phyloP scores from a whole-genome alignment of 1,140 invertebrate species.

The Sarcophaga bullata region DNA sequence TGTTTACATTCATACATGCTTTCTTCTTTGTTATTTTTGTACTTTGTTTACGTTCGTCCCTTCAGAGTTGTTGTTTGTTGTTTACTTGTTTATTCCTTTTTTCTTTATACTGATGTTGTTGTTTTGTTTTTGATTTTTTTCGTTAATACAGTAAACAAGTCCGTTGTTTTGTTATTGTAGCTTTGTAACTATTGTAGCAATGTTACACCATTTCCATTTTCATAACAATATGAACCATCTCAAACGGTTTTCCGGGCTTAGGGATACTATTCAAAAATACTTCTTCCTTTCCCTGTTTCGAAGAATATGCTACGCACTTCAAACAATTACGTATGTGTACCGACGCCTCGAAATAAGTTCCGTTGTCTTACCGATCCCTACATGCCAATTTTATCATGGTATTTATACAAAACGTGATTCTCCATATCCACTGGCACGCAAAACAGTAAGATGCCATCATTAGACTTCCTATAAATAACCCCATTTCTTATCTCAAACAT shows the following conservation, averaged over 20 bases:
- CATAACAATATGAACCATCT: constrained; percentile 52
- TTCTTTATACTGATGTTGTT: too few relatives aligned
- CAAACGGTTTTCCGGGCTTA: constrained; percentile 51
- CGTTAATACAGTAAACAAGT: too few relatives aligned
- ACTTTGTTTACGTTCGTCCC: too few relatives aligned
- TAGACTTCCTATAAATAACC: constrained; percentile 33
- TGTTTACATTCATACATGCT: too few relatives aligned
- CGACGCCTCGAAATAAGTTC: constrained; percentile 56
- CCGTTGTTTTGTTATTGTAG: too few relatives aligned
- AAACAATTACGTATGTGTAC: constrained; percentile 50
- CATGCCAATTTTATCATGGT: constrained; percentile 55
- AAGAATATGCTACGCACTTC: constrained; percentile 52
- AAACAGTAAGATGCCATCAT: constrained; percentile 46
- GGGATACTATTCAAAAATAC: constrained; percentile 52
- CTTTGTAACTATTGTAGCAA: too few relatives aligned
- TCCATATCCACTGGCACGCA: constrained; percentile 53
- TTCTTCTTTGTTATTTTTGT: too few relatives aligned
- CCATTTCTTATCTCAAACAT: constrained; percentile 43
- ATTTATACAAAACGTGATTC: constrained; percentile 45
- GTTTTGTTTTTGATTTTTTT: too few relatives aligned
- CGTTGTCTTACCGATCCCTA: constrained; percentile 50
- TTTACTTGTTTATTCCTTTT: too few relatives aligned
- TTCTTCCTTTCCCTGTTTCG: constrained; percentile 51
- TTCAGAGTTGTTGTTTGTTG: too few relatives aligned
- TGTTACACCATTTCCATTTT: too few relatives aligned